Evolutionary conservation across 2,888 invertebrate genomes (phyloP).

Genomic region (Sceliomorpha sp.): DNA sequence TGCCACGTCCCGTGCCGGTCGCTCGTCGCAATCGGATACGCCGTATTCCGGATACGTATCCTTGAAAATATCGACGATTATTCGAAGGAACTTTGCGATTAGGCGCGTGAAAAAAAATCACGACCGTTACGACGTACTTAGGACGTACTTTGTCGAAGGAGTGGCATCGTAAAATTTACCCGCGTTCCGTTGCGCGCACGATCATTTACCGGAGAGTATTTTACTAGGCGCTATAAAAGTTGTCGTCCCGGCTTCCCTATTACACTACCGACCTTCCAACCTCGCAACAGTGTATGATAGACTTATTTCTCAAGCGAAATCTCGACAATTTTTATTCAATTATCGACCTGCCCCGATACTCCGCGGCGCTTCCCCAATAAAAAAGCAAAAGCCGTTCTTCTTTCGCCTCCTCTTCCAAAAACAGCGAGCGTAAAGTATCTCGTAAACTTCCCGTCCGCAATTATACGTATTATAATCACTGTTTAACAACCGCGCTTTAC

Average conservation of each 20-base stretch:
- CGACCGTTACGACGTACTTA: conserved; percentile 55
- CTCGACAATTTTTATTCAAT: too few species aligned
- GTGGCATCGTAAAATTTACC: conserved; percentile 61
- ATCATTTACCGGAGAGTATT: conserved; percentile 63
- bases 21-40: conserved; percentile 9
- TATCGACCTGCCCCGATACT: too few species aligned
- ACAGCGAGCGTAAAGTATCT: too few species aligned
- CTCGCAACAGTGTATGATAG: conserved; percentile 3
- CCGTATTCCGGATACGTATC: conserved; percentile 7
- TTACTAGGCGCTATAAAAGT: conserved; percentile 66
- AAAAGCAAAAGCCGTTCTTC: too few species aligned
- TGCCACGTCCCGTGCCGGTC: conserved; percentile 12
- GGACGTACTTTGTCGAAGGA: conserved; percentile 56
- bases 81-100: conserved; percentile 49
- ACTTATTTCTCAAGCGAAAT: too few species aligned
- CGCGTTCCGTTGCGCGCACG: conserved; percentile 22
- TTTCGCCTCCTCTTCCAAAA: too few species aligned
- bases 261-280: conserved; percentile 46
- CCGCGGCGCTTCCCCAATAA: too few species aligned
- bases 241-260: conserved; percentile 61
- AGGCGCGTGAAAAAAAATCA: conserved; percentile 40
- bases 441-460: conserved; percentile 10
- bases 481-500: conserved; percentile 44
- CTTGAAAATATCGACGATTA: conserved; percentile 18
- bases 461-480: conserved; percentile 49